These are phyloP conservation scores for Chaunax sp. DNA, from an alignment of 2,797 vertebrate species.

Conservation along the genomic window DNA sequence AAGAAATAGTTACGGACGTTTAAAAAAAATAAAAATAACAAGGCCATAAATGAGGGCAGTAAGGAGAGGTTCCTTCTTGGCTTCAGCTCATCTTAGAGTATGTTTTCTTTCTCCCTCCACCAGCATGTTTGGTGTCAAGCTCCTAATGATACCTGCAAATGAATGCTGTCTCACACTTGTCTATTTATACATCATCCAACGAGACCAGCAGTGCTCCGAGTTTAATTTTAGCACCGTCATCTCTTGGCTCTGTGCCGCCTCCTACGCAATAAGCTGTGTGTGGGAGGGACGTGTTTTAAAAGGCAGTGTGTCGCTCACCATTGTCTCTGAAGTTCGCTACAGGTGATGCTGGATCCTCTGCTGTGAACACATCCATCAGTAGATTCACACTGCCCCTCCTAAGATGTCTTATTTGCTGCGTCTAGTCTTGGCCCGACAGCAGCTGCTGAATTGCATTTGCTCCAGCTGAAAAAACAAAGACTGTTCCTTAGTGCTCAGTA, in stretches of 20 bases:
- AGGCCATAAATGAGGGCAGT: neutral
- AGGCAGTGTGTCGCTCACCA: constrained; percentile 42
- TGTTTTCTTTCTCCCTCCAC: neutral
- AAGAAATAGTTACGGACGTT: neutral
- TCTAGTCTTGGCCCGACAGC: constrained; percentile 6
- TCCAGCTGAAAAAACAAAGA: constrained; percentile 23
- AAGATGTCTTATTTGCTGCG: constrained; percentile 9
- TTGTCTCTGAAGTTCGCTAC: constrained; percentile 45
- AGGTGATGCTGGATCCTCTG: constrained; percentile 40
- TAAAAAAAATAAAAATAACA: neutral
- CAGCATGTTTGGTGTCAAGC: constrained; percentile 28
- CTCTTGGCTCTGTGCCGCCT: constrained; percentile 68
- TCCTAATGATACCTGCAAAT: constrained; percentile 60
- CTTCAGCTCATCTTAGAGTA: neutral
- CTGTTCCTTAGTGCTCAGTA: constrained; percentile 12
- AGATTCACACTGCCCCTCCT: constrained; percentile 12
- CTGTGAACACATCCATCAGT: constrained; percentile 37
- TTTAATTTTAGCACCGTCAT: constrained; percentile 82
- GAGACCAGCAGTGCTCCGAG: constrained; percentile 54
- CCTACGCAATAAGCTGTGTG: constrained; percentile 65
- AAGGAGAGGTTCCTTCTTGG: neutral
- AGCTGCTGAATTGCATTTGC: constrained; percentile 37
- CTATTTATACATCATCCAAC: constrained; percentile 77
- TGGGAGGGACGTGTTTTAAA: constrained; percentile 56
- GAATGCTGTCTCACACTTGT: constrained; percentile 70